Evolutionary conservation across 2,113 vertebrate species (phyloP).

Genomic region (Brienomyrus brachyistius): DNA sequence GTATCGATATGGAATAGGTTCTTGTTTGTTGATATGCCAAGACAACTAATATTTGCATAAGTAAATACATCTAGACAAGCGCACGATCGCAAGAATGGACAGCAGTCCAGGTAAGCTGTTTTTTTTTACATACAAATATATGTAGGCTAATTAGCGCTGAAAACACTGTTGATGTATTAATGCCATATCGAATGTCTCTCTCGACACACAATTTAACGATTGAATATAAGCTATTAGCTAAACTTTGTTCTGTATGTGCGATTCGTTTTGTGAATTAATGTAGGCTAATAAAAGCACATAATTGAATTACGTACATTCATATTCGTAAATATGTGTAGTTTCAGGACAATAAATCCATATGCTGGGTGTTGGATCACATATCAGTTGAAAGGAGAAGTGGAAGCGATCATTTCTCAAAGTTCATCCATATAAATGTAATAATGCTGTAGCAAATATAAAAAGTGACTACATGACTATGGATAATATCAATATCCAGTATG

Average conservation of each 20-base stretch:
- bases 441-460: not conserved
- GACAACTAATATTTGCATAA: constrained; percentile 15
- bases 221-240: not conserved
- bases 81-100: constrained; percentile 49
- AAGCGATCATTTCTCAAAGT: not conserved
- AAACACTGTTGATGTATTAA: not conserved
- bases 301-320: not conserved
- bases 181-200: not conserved
- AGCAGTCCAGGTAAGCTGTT: constrained; percentile 51
- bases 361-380: not conserved
- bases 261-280: not conserved
- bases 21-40: constrained; percentile 18
- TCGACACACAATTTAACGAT: not conserved
- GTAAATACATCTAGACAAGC: constrained; percentile 4
- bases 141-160: not conserved
- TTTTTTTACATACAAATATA: not conserved
- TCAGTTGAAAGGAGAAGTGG: not conserved
- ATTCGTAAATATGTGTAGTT: not conserved
- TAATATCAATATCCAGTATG: not conserved
- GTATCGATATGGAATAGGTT: constrained; percentile 37
- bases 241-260: not conserved
- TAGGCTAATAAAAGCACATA: not conserved
- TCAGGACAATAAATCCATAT: not conserved
- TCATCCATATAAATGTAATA: not conserved
- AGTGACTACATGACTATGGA: not conserved